Conservation (phyloP, 2,113 vertebrate genomes). For the Cromileptes altivelis region DNA sequence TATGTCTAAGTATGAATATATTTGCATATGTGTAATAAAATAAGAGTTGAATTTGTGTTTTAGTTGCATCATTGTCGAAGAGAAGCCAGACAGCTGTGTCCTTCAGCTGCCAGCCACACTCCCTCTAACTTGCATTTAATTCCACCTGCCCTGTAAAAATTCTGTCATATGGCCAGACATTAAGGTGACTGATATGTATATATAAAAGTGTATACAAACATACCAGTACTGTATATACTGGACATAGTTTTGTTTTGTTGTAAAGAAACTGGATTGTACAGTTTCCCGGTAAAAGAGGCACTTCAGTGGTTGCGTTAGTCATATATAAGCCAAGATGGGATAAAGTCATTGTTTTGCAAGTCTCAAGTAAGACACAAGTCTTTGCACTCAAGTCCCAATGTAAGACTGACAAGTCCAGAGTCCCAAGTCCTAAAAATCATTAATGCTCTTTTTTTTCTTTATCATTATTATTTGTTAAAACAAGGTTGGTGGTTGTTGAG, state of each 20-base stretch:
- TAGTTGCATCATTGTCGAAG: conserved; percentile 6
- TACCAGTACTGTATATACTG: neutral
- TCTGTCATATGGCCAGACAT: neutral
- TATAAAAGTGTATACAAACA: neutral
- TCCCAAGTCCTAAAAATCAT: too few relatives aligned
- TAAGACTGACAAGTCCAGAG: too few relatives aligned
- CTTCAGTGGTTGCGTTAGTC: too few relatives aligned
- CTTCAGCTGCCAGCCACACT: conserved; percentile 41
- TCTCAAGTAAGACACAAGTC: too few relatives aligned
- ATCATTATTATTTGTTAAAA: too few relatives aligned
- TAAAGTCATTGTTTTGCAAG: too few relatives aligned
- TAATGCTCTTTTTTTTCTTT: too few relatives aligned
- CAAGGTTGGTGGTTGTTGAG: too few relatives aligned
- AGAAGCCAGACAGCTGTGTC: conserved; percentile 27
- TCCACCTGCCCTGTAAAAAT: neutral
- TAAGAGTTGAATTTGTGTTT: conserved; percentile 8
- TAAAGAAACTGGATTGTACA: neutral
- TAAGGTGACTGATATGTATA: neutral
- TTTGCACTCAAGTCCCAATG: too few relatives aligned
- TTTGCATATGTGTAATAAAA: neutral
- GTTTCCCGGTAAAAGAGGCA: too few relatives aligned
- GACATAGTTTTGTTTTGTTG: neutral
- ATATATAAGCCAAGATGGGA: too few relatives aligned
- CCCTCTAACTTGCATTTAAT: conserved; percentile 22
- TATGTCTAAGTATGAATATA: neutral